phyloP scores from a whole-genome alignment of 2,888 invertebrate genomes.

The Diogma glabrata region DNA sequence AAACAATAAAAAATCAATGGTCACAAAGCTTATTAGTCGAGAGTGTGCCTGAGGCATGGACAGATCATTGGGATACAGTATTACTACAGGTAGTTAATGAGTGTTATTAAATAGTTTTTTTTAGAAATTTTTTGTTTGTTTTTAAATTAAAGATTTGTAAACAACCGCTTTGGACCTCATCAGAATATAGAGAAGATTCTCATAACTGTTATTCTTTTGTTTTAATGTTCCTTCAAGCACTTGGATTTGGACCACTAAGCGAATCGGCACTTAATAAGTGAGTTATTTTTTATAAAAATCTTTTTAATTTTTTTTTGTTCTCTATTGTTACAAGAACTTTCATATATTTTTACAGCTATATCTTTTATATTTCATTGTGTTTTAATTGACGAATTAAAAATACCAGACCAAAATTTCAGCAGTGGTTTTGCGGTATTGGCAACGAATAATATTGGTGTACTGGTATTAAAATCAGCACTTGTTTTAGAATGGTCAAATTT shows the following conservation, averaged over 20 bases:
- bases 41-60: conserved; percentile 50
- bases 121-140: conserved; percentile 13
- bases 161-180: conserved; percentile 51
- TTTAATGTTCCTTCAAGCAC: conserved; percentile 59
- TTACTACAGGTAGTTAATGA: conserved; percentile 42
- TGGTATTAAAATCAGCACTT: too few relatives aligned
- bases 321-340: not conserved
- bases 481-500: too few relatives aligned
- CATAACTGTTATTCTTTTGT: conserved; percentile 85
- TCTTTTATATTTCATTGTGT: too few relatives aligned
- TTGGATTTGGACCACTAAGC: conserved; percentile 59
- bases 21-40: conserved; percentile 58
- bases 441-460: too few relatives aligned
- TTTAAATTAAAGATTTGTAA: conserved; percentile 38
- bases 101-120: conserved; percentile 7
- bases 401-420: too few relatives aligned
- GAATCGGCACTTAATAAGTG: conserved; percentile 46
- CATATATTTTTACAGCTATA: too few relatives aligned
- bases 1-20: conserved; percentile 45
- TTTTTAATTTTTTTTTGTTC: not conserved
- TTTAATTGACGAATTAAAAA: too few relatives aligned
- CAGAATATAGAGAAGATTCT: conserved; percentile 59
- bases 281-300: not conserved
- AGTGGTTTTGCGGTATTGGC: too few relatives aligned
- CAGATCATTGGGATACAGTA: conserved; percentile 57